phyloP scores from a whole-genome alignment of 2,113 vertebrate species.

The Ptilonorhynchus violaceus region DNA sequence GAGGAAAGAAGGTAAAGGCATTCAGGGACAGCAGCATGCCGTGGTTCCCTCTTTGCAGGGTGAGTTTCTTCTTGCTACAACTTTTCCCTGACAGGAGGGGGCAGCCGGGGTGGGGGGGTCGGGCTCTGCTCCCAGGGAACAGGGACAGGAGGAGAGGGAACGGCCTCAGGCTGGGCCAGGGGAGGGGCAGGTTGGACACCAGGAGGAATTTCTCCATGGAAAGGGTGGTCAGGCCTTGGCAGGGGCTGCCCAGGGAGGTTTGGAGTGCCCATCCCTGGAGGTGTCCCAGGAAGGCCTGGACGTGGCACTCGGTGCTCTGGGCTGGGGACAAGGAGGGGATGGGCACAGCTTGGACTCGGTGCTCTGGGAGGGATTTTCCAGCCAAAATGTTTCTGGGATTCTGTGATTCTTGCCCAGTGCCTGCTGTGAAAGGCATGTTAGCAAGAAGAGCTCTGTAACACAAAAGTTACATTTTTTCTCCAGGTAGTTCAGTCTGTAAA shows the following conservation, averaged over 20 bases:
- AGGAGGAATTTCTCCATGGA: background rate
- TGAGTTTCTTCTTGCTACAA: background rate
- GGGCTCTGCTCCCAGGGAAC: background rate
- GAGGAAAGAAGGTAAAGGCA: background rate
- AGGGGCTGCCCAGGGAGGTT: background rate
- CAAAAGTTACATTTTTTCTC: background rate
- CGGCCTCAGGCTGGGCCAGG: background rate
- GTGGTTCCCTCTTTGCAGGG: background rate
- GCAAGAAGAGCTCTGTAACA: background rate
- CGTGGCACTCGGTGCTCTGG: background rate
- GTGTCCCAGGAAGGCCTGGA: accelerated
- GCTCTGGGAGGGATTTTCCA: background rate
- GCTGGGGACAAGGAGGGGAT: background rate
- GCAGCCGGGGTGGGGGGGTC: accelerated
- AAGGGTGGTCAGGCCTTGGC: background rate
- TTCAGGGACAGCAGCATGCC: background rate
- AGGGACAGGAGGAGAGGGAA: background rate
- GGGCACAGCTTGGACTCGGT: accelerated
- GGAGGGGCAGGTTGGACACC: accelerated
- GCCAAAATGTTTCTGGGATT: accelerated
- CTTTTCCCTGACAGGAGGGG: background rate
- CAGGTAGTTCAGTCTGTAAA: background rate
- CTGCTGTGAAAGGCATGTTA: background rate
- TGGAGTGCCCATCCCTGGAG: background rate
- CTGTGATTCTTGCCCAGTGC: background rate